phyloP scores from a whole-genome alignment of 1,140 invertebrate genomes.

The Maniola jurtina region DNA sequence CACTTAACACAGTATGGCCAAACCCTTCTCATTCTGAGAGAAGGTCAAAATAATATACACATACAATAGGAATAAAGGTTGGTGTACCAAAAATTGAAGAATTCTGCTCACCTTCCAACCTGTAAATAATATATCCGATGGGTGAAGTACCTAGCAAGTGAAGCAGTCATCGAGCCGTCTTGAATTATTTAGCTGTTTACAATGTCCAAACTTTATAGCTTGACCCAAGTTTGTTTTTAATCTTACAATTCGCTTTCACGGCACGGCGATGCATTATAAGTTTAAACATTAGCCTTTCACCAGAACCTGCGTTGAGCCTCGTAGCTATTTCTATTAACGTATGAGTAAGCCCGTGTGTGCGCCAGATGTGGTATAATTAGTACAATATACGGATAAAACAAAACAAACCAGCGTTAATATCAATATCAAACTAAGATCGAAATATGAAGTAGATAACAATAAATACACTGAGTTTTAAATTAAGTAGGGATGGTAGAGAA shows the following conservation, averaged over 20 bases:
- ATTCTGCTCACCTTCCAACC: conserved; percentile 28
- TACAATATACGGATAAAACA: conserved; percentile 10
- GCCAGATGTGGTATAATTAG: conserved; percentile 37
- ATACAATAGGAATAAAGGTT: neutral
- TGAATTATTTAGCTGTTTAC: conserved; percentile 49
- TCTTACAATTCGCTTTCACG: conserved; percentile 14
- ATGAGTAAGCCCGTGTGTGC: conserved; percentile 11
- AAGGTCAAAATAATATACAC: too few relatives aligned
- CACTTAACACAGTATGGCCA: too few relatives aligned
- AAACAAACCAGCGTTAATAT: conserved; percentile 15
- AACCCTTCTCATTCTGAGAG: too few relatives aligned
- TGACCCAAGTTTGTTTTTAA: conserved; percentile 33
- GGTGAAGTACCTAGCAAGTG: conserved; percentile 39
- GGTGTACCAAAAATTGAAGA: conserved; percentile 1
- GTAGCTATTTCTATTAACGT: conserved; percentile 29
- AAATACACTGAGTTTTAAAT: too few relatives aligned
- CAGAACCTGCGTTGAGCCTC: conserved; percentile 18
- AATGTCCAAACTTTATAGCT: conserved; percentile 43
- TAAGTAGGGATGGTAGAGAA: too few relatives aligned
- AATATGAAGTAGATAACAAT: too few relatives aligned
- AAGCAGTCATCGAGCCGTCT: conserved; percentile 36
- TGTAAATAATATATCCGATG: conserved; percentile 41
- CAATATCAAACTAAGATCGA: too few relatives aligned
- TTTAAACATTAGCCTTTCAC: conserved; percentile 23
- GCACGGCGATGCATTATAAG: conserved; percentile 14